Evolutionary conservation across 1,140 invertebrate species (phyloP), one percentile per base, ranked within the genome.

Genomic region (Aphaenogaster floridana): DNA sequence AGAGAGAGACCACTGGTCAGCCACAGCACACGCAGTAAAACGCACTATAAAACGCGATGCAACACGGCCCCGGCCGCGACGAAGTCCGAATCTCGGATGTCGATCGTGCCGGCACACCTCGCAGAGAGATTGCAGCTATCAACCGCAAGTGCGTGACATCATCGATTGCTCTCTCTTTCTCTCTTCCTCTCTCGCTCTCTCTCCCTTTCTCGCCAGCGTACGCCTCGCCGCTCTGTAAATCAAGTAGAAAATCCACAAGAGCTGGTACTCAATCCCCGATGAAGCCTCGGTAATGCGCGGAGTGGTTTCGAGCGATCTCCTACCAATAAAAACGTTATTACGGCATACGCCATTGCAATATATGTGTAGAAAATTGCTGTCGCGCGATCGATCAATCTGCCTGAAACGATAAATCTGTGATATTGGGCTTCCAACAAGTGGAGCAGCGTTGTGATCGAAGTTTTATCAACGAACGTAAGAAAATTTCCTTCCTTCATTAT

Each of bases 1-100:
- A 88, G 74, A 61, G 48, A 69, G 88, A 74, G 81, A 84, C 72
- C 91, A 88, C 89, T 91, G 93, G 90, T 93, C 93, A 93, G 92
- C 90, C 92, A 90, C 86, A 89, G 74, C 76, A 21, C 80, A 84
- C 80, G 90, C 92, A 91, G 92, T 91, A 91, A 93, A 93, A 92
- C 90, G 88, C 88, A 66, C 78, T 88, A 79, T 91, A 91, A 91
- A 83, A 88, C 64, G 69, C 85, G 84, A 92, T 86, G 92, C 87
- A 91, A 85, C 88, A 61, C 69, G 52, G 45, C 34, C 45, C 57
- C 9, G 28, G 68, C 39, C 50, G 64, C 77, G 48, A 68, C 77
- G 66, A 86, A 74, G 79, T 66, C 89, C 89, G 86, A 90, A 90
- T 90, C 89, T 90, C 88, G 88, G 76, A 90, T 87, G 88, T 90